Evolutionary conservation across 1,140 invertebrate genomes (phyloP).

Genomic region (Catajapyx aquilonaris): DNA sequence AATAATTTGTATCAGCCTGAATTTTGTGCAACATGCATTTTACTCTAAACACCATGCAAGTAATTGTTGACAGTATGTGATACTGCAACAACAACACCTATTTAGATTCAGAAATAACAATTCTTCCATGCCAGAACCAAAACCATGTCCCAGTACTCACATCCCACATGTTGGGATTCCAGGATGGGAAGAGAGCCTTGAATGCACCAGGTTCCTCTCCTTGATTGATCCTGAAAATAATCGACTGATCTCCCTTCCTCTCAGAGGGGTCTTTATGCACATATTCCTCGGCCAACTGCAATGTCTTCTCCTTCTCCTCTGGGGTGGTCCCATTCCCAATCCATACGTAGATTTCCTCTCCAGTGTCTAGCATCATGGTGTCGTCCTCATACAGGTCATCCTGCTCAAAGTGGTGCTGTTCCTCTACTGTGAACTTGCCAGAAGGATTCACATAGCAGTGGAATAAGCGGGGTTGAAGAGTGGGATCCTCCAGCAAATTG

Average conservation of each 20-base stretch:
- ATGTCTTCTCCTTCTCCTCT: slow-evolving; percentile 35
- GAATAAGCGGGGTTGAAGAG: slow-evolving; percentile 32
- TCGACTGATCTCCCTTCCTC: too few relatives aligned
- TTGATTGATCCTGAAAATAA: slow-evolving; percentile 39
- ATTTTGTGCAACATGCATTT: too few relatives aligned
- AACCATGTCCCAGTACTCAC: too few relatives aligned
- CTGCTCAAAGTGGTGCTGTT: slow-evolving; percentile 38
- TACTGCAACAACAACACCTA: too few relatives aligned
- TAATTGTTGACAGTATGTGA: too few relatives aligned
- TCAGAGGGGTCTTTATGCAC: too few relatives aligned
- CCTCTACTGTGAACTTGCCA: slow-evolving; percentile 40
- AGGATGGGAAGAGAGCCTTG: slow-evolving; percentile 40
- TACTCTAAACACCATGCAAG: too few relatives aligned
- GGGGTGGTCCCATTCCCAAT: slow-evolving; percentile 43
- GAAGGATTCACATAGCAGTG: slow-evolving; percentile 34
- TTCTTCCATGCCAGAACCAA: too few relatives aligned
- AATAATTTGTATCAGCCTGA: too few relatives aligned
- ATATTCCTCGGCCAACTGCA: slow-evolving; percentile 34
- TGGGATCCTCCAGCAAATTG: slow-evolving; percentile 17
- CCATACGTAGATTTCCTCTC: slow-evolving; percentile 53
- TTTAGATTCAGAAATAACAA: too few relatives aligned
- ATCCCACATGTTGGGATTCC: slow-evolving; percentile 39
- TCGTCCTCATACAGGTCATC: slow-evolving; percentile 52
- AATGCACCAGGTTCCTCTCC: slow-evolving; percentile 42
- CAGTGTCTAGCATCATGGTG: slow-evolving; percentile 47